Percentiles rank a stretch among this genome's conserved stretches.
Conservation (phyloP, 2,888 invertebrate genomes). For the Thymelicus sylvestris region DNA sequence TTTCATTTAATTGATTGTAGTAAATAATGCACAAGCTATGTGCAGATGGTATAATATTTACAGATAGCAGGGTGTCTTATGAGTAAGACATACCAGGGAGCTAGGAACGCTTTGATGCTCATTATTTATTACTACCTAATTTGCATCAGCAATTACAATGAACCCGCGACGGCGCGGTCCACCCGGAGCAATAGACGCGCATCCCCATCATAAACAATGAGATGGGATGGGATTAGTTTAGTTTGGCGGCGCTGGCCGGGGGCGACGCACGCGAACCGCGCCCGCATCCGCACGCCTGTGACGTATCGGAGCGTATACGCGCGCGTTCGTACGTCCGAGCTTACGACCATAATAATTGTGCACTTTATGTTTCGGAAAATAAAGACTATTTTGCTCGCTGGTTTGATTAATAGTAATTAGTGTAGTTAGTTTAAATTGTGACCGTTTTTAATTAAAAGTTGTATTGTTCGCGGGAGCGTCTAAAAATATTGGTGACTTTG, state of each 20-base stretch:
- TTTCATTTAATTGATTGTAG: no score
- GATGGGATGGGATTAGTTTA: conserved; percentile 49
- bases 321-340: conserved; percentile 23
- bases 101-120: conserved; percentile 4
- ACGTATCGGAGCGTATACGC: conserved; percentile 44
- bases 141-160: conserved; percentile 22
- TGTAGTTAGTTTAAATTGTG: conserved; percentile 43
- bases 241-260: conserved; percentile 52
- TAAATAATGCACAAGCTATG: no score
- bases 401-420: conserved; percentile 27
- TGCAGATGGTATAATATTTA: no score
- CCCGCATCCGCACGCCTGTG: conserved; percentile 50
- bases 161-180: conserved; percentile 28
- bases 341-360: conserved; percentile 12
- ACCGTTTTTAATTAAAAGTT: conserved; percentile 49
- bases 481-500: conserved; percentile 44
- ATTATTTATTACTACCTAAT: conserved; percentile 19
- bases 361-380: conserved; percentile 17
- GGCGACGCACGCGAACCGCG: conserved; percentile 40
- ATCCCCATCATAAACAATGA: conserved; percentile 49
- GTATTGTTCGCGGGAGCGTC: conserved; percentile 42
- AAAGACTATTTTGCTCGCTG: conserved; percentile 21
- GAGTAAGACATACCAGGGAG: background rate
- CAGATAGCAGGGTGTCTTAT: background rate
- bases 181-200: conserved; percentile 26